A percentile compares a stretch with the other conserved stretches of the same genome.
Evolutionary conservation across 2,888 invertebrate genomes (phyloP).

Genomic region (Meiosimyza platycephala): DNA sequence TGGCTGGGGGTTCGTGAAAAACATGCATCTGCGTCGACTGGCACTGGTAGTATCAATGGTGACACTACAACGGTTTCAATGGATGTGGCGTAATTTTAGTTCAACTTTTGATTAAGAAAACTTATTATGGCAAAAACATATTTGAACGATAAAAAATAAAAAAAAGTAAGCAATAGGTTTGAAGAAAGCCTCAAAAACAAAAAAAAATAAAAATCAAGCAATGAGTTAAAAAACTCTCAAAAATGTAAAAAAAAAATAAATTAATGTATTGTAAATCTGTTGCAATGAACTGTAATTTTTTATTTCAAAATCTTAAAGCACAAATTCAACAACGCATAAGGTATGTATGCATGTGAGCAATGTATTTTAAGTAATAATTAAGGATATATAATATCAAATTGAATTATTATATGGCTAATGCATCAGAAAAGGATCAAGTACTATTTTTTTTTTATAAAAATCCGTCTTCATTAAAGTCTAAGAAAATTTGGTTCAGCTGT

Average conservation of each 20-base stretch:
- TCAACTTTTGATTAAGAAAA: no score
- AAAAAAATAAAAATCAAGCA: constrained; percentile 32
- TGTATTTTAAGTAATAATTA: no score
- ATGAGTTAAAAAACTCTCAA: constrained; percentile 20
- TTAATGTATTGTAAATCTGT: background rate
- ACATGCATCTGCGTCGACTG: constrained; percentile 35
- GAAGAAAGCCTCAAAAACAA: constrained; percentile 14
- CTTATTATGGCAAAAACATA: background rate
- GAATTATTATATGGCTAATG: no score
- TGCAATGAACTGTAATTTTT: no score
- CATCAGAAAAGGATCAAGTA: no score
- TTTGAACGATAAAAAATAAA: background rate
- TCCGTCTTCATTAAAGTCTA: no score
- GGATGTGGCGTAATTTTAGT: constrained; percentile 5
- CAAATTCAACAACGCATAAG: no score
- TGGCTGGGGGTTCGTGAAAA: constrained; percentile 64
- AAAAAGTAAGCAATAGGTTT: constrained; percentile 4
- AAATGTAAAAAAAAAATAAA: constrained; percentile 22
- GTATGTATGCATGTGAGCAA: no score
- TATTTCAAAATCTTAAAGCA: no score
- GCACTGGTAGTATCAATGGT: constrained; percentile 13
- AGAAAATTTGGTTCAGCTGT: no score
- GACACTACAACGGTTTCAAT: background rate
- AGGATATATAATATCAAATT: no score
- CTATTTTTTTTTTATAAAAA: no score